Evolutionary conservation across 2,888 invertebrate genomes (phyloP).

Genomic region (Graphium colonna): DNA sequence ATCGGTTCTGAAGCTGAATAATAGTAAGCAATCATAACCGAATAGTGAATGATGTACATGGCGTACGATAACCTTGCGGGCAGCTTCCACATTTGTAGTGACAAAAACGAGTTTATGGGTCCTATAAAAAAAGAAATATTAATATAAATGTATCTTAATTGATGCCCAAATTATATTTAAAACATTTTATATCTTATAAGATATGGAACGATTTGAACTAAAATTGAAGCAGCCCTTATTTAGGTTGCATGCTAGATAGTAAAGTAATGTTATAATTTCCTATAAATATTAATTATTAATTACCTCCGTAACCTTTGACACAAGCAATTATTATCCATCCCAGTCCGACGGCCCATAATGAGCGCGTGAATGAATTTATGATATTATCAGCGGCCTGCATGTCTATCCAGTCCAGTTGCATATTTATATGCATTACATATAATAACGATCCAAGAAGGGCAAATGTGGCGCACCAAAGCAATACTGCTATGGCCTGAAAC

Average conservation of each 20-base stretch:
- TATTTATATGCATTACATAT: slow-evolving; percentile 10
- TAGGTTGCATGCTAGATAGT: not conserved
- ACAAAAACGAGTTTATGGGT: slow-evolving; percentile 65
- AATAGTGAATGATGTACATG: slow-evolving; percentile 68
- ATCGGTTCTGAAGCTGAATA: slow-evolving; percentile 33
- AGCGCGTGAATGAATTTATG: slow-evolving; percentile 56
- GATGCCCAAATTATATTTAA: too few species aligned
- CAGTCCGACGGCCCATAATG: slow-evolving; percentile 59
- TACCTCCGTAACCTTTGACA: slow-evolving; percentile 62
- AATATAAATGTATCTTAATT: too few species aligned
- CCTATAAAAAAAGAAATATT: slow-evolving; percentile 39
- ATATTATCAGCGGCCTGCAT: slow-evolving; percentile 47
- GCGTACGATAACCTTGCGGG: slow-evolving; percentile 66
- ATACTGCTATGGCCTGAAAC: slow-evolving; percentile 7
- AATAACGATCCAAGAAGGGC: not conserved
- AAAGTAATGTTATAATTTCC: too few species aligned
- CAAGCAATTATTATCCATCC: slow-evolving; percentile 68
- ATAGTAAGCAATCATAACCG: slow-evolving; percentile 40
- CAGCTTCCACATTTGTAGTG: slow-evolving; percentile 58
- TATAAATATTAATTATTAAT: too few species aligned
- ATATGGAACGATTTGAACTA: too few species aligned
- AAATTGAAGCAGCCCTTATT: too few species aligned
- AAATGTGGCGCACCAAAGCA: slow-evolving; percentile 8
- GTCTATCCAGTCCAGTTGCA: slow-evolving; percentile 36
- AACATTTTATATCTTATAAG: too few species aligned